Evolutionary conservation across 2,888 invertebrate species (phyloP), one percentile per base, ranked within the genome.

Genomic region (Phaonia tiefii): DNA sequence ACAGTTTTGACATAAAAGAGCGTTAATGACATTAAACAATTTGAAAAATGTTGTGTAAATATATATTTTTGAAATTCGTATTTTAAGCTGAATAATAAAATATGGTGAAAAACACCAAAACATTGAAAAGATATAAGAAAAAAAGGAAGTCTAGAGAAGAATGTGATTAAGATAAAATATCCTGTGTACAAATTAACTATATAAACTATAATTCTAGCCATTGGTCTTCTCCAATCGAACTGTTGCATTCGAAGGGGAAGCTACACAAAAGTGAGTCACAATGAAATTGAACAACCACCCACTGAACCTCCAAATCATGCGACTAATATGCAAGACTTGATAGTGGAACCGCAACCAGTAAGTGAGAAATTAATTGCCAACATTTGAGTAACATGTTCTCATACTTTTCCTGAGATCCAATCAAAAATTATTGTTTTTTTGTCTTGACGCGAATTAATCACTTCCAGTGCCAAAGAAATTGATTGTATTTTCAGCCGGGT

Each of bases 401-500:
- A 56, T n/a, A n/a, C n/a, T n/a, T n/a, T n/a, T n/a, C n/a, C n/a
- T n/a, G n/a, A n/a, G n/a, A n/a, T n/a, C n/a, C n/a, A 58, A 54
- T 17, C 25, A 56, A 72, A n/a, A 20, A 2, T 39, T 31, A 7
- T 0, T 49, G 39, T 11, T 11, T 39, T 31, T 11, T 22, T 58
- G n/a, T 60, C 20, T 22, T 46, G 46, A 37, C 44, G 20, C 17
- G 17, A 11, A 15, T 17, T 49, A 65, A 42, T 31, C 10, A 70
- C 56, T 17, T 44, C 66, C 70, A 79, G 66, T 79, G 60, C 17
- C 39, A 75, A 71, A 66, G 70, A 66, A 75, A 75, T 74, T 70
- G 13, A 70, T 69, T 13, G 7, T n/a, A 15, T 39, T 74, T 44
- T 42, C 4, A 58, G 54, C 20, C 11, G n/a, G 2, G 7, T 44